These are phyloP conservation scores for Pseudopipra pipra DNA, from an alignment of 2,113 vertebrate species.

Conservation along the genomic window DNA sequence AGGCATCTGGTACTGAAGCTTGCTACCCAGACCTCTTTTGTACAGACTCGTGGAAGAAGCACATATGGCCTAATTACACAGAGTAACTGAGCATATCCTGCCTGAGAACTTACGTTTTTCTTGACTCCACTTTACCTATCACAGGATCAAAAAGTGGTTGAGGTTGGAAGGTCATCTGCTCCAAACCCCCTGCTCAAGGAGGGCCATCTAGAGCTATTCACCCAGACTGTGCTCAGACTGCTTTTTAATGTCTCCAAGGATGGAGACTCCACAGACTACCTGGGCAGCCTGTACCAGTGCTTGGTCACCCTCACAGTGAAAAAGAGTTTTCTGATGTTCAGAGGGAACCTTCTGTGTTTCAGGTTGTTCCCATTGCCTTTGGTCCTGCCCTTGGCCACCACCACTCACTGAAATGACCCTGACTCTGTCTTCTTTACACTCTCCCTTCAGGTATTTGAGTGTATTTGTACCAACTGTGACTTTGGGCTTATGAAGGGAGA, in stretches of 20 bases:
- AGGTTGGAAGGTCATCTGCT: neutral
- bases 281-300: neutral
- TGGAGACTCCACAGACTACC: neutral
- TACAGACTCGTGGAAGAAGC: neutral
- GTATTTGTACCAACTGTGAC: neutral
- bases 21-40: neutral
- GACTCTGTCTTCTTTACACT: neutral
- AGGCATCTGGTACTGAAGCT: neutral
- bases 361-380: neutral
- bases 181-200: neutral
- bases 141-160: neutral
- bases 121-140: neutral
- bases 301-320: neutral
- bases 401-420: neutral
- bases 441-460: neutral
- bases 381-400: no score
- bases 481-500: neutral
- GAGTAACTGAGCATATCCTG: neutral
- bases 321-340: neutral
- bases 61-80: neutral
- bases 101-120: neutral
- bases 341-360: neutral
- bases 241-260: neutral
- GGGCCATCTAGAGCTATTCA: neutral
- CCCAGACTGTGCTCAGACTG: neutral